phyloP scores from a whole-genome alignment of 2,113 vertebrate species.

The Prionailurus bengalensis region DNA sequence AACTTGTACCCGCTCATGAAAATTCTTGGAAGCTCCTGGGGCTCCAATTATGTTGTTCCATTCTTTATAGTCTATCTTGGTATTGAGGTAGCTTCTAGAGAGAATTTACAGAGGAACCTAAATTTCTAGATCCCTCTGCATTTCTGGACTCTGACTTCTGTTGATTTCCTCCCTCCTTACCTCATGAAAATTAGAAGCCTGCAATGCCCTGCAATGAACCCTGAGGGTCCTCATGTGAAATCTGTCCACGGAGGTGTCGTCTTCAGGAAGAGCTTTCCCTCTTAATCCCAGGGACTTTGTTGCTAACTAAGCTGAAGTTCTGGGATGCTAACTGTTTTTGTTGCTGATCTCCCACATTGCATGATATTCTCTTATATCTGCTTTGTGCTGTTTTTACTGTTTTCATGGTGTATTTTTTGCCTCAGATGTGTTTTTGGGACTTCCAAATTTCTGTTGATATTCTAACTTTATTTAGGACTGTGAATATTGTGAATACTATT shows the following conservation, averaged over 20 bases:
- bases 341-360: neutral
- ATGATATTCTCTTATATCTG: neutral
- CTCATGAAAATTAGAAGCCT: neutral
- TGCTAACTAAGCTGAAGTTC: neutral
- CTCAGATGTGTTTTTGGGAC: neutral
- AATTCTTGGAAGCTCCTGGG: neutral
- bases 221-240: neutral
- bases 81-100: neutral
- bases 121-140: neutral
- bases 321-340: neutral
- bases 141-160: constrained; percentile 15
- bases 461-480: constrained; percentile 39
- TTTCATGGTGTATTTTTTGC: neutral
- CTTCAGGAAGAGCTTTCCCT: neutral
- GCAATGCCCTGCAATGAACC: neutral
- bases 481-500: neutral
- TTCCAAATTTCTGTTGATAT: constrained; percentile 24
- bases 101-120: neutral
- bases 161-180: neutral
- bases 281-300: neutral
- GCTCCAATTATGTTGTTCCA: neutral
- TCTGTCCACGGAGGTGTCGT: neutral
- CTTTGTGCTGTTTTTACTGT: constrained; percentile 7
- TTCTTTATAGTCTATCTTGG: neutral
- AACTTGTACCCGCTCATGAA: neutral